These are phyloP conservation scores for Hirudinaria manillensis DNA, from an alignment of 2,888 invertebrate species.

Conservation along the genomic window DNA sequence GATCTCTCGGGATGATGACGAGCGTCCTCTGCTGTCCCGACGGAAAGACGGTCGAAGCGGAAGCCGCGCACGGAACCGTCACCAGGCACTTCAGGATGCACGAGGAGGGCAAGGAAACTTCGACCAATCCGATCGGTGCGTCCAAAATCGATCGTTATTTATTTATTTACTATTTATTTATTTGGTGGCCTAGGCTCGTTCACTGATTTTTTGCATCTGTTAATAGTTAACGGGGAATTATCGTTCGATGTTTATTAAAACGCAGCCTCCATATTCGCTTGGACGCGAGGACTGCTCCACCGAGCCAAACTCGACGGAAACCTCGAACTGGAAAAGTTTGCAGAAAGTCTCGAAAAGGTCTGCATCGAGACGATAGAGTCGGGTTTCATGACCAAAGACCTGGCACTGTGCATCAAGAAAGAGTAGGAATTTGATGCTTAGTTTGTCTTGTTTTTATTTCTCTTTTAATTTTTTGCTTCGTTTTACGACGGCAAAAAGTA, in stretches of 20 bases:
- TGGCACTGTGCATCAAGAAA: conserved; percentile 88
- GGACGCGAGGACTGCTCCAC: conserved; percentile 88
- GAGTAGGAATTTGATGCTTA: conserved; percentile 59
- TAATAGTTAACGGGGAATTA: no score
- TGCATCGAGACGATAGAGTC: conserved; percentile 90
- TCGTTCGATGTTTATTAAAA: no score
- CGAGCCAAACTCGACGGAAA: conserved; percentile 90
- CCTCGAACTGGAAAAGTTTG: conserved; percentile 68
- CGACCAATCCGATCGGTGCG: conserved; percentile 87
- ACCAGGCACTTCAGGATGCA: conserved; percentile 73
- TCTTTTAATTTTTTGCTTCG: background rate
- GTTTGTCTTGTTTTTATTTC: background rate
- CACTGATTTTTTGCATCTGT: no score
- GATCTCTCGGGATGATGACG: conserved; percentile 95
- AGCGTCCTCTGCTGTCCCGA: conserved; percentile 93
- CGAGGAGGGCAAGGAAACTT: conserved; percentile 83
- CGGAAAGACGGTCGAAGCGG: conserved; percentile 93
- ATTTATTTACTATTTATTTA: no score
- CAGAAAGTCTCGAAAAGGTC: conserved; percentile 77
- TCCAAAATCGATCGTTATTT: background rate
- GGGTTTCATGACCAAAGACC: conserved; percentile 94
- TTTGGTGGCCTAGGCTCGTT: no score
- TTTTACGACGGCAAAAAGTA: no score
- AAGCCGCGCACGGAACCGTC: conserved; percentile 96
- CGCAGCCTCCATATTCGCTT: conserved; percentile 88